A percentile compares a stretch with the other conserved stretches of the same genome.
phyloP scores from a whole-genome alignment of 2,797 vertebrate genomes.

The Xenopus petersii region DNA sequence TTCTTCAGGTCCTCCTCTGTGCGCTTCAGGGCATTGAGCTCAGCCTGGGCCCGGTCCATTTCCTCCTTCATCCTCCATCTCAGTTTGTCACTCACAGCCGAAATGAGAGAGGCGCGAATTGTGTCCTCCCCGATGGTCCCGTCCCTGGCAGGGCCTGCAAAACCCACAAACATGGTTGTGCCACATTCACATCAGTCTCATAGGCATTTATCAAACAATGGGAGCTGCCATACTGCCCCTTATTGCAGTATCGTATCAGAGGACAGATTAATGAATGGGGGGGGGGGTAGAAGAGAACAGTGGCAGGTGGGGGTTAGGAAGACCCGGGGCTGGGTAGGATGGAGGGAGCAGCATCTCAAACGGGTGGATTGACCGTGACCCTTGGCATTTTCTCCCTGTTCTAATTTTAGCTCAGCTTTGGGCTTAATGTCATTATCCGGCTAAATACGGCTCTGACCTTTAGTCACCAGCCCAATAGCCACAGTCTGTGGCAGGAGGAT shows the following conservation, averaged over 20 bases:
- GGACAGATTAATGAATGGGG: no score
- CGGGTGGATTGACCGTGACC: not conserved
- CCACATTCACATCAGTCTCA: no score
- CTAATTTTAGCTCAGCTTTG: constrained; percentile 55
- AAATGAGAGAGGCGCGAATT: constrained; percentile 94
- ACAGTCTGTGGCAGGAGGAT: no score
- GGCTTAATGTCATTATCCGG: constrained; percentile 31
- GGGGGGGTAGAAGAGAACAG: not conserved
- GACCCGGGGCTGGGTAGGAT: no score
- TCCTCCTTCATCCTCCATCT: constrained; percentile 98
- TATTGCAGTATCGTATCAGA: no score
- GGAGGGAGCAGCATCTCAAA: not conserved
- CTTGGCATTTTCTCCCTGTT: constrained; percentile 49
- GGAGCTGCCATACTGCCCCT: no score
- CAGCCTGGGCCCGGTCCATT: constrained; percentile 95
- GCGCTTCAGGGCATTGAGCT: constrained; percentile 92
- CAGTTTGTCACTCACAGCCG: constrained; percentile 94
- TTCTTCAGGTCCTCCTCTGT: constrained; percentile 97
- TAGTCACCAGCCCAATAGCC: constrained; percentile 51
- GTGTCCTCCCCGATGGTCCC: constrained; percentile 96
- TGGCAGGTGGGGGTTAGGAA: no score
- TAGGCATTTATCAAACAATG: no score
- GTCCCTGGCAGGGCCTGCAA: constrained; percentile 85
- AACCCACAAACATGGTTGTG: not conserved
- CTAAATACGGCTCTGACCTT: constrained; percentile 69